phyloP scores from a whole-genome alignment of 2,797 vertebrate genomes.

The Hoplostethus atlanticus region DNA sequence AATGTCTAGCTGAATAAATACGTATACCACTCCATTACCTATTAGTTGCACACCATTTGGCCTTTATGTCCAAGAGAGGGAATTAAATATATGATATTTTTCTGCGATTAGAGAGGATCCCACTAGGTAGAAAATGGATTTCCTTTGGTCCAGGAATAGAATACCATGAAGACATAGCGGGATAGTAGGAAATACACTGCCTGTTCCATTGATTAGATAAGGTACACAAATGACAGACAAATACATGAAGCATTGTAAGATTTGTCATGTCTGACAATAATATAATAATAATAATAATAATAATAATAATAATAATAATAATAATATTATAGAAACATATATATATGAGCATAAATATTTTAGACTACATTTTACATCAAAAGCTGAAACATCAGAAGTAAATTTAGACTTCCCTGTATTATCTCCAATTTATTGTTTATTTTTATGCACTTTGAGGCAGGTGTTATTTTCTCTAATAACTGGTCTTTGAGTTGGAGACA shows the following conservation, averaged over 20 bases:
- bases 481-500: neutral
- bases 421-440: neutral
- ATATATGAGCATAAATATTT: neutral
- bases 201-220: neutral
- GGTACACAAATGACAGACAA: neutral
- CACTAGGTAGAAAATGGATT: conserved; percentile 1
- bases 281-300: neutral
- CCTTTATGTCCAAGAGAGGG: neutral
- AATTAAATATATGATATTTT: neutral
- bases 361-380: neutral
- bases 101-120: neutral
- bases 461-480: neutral
- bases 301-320: too few species aligned
- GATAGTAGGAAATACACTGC: conserved; percentile 1
- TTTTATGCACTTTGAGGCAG: conserved; percentile 1
- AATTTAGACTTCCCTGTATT: neutral
- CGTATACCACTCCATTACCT: neutral
- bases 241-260: neutral
- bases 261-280: neutral
- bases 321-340: neutral
- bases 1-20: conserved; percentile 15
- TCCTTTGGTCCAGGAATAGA: conserved; percentile 1
- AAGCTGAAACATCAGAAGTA: conserved; percentile 2
- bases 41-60: conserved; percentile 1
- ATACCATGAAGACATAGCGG: neutral